Evolutionary conservation across 1,140 invertebrate species (phyloP).

Genomic region (Pogonomyrmex barbatus): DNA sequence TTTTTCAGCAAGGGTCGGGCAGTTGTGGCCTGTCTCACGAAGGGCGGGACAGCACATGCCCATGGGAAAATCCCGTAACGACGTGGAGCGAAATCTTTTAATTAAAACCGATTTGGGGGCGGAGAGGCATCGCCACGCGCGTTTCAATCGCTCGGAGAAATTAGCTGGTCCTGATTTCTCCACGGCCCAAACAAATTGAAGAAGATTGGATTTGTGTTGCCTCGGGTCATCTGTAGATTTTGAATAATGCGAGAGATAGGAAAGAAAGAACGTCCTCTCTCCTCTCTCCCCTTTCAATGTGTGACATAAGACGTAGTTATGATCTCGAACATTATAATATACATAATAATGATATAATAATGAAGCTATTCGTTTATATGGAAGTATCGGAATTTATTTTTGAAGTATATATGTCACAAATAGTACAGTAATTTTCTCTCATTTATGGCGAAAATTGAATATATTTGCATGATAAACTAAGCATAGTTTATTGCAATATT

Average conservation of each 20-base stretch:
- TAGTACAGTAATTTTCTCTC: constrained; percentile 11
- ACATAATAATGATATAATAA: too few species aligned
- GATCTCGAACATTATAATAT: constrained; percentile 4
- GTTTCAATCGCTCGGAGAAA: constrained; percentile 66
- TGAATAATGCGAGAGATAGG: constrained; percentile 5
- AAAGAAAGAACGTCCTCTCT: neutral
- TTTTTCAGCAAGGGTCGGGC: constrained; percentile 37
- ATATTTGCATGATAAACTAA: neutral
- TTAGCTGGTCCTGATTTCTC: constrained; percentile 52
- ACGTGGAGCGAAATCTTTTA: constrained; percentile 70
- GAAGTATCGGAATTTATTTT: constrained; percentile 24
- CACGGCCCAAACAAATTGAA: constrained; percentile 67
- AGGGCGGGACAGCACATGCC: constrained; percentile 33
- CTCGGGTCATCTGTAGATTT: constrained; percentile 45
- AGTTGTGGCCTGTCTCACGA: constrained; percentile 50
- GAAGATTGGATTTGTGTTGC: constrained; percentile 51
- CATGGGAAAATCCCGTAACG: constrained; percentile 70
- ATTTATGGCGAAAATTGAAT: constrained; percentile 7
- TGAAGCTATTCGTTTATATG: constrained; percentile 21
- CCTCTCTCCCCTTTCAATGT: constrained; percentile 10
- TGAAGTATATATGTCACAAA: constrained; percentile 13
- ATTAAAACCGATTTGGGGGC: constrained; percentile 66
- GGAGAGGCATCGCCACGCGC: constrained; percentile 46
- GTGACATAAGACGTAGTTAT: constrained; percentile 19
- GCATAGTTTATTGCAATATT: neutral